These are phyloP conservation scores for Dendrolimus pini DNA, from an alignment of 2,888 invertebrate species.

Conservation along the genomic window DNA sequence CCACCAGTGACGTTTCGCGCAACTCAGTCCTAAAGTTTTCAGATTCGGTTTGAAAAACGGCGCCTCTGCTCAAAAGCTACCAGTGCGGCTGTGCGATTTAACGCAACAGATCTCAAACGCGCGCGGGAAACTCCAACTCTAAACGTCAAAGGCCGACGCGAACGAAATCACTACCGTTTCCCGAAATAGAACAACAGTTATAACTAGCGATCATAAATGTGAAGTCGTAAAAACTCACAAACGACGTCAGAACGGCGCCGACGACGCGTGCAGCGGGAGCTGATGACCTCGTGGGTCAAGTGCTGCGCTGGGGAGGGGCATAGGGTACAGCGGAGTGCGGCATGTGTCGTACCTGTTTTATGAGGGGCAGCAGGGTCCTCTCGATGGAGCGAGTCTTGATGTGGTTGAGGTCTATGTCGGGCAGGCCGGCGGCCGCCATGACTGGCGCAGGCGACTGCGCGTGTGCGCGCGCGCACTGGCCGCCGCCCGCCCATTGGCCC, in stretches of 20 bases:
- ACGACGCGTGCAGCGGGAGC: conserved; percentile 29
- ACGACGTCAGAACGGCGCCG: conserved; percentile 50
- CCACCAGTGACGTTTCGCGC: neutral
- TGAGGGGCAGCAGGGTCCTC: conserved; percentile 93
- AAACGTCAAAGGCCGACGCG: conserved; percentile 44
- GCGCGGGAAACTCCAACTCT: conserved; percentile 61
- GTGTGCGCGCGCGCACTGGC: conserved; percentile 52
- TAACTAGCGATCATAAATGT: conserved; percentile 52
- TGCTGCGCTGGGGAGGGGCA: conserved; percentile 10
- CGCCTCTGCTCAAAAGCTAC: conserved; percentile 21
- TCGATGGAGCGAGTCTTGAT: conserved; percentile 96
- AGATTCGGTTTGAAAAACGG: conserved; percentile 21
- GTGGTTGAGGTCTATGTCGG: conserved; percentile 80
- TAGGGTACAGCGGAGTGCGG: conserved; percentile 7
- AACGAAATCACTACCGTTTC: conserved; percentile 40
- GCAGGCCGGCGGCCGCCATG: conserved; percentile 79
- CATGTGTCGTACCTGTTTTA: conserved; percentile 87
- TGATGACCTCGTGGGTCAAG: conserved; percentile 27
- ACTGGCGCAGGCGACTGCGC: conserved; percentile 70
- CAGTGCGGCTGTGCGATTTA: conserved; percentile 50
- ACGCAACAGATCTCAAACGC: conserved; percentile 65
- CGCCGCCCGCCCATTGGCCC: conserved; percentile 40
- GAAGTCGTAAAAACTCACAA: conserved; percentile 39
- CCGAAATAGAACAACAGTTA: conserved; percentile 58
- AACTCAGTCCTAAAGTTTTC: neutral